phyloP scores from a whole-genome alignment of 2,888 invertebrate genomes.

The Tineola bisselliella region DNA sequence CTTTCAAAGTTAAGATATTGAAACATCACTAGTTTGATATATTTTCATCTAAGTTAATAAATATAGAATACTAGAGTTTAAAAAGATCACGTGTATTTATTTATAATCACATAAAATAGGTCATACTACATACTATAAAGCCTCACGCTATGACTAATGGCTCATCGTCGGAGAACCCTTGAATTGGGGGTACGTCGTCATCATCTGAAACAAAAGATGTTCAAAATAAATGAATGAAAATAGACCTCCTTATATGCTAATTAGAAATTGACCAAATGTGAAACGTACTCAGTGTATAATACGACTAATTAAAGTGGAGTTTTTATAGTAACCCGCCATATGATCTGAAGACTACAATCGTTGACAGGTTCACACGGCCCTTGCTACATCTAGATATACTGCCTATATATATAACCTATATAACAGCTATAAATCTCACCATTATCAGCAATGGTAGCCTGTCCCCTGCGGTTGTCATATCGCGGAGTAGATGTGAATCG shows the following conservation, averaged over 20 bases:
- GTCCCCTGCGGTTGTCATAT: constrained; percentile 86
- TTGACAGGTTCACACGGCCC: no score
- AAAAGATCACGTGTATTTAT: constrained; percentile 38
- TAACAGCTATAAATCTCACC: constrained; percentile 43
- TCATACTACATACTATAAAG: not conserved
- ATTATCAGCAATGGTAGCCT: constrained; percentile 83
- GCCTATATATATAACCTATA: constrained; percentile 20
- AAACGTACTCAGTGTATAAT: no score
- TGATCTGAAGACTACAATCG: no score
- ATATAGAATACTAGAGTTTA: constrained; percentile 39
- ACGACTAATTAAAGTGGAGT: no score
- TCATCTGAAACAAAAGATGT: constrained; percentile 73
- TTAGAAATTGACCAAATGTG: no score
- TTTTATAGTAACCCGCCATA: no score
- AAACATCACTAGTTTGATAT: constrained; percentile 1
- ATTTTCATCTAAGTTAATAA: constrained; percentile 16
- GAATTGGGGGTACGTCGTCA: constrained; percentile 87
- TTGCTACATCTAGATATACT: no score
- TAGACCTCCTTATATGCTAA: not conserved
- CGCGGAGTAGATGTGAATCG: constrained; percentile 76
- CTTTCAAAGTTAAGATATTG: no score
- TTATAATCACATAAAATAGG: not conserved
- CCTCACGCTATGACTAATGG: constrained; percentile 88
- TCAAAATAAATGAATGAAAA: not conserved
- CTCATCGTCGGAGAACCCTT: constrained; percentile 93